Evolutionary conservation across 2,113 vertebrate genomes (phyloP).

Genomic region (Cephalopholis sonnerati): DNA sequence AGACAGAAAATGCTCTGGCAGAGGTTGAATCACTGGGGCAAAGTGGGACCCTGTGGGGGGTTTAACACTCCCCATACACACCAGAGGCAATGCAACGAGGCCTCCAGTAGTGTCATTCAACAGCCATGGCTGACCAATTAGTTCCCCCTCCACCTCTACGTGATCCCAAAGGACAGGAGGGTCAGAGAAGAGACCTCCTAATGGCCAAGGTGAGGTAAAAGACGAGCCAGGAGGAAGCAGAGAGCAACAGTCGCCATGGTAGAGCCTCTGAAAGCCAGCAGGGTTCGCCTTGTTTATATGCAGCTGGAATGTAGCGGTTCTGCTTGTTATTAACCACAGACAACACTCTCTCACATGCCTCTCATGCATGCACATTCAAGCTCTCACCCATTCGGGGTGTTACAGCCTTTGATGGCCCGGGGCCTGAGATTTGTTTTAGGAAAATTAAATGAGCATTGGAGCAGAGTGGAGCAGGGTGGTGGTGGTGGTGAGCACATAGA

Average conservation of each 20-base stretch:
- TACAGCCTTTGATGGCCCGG: constrained; percentile 56
- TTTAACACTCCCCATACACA: constrained; percentile 33
- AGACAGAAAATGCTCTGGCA: constrained; percentile 65
- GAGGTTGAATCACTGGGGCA: constrained; percentile 71
- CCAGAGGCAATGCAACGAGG: constrained; percentile 22
- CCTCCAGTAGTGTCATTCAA: constrained; percentile 30
- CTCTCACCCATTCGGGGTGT: constrained; percentile 48
- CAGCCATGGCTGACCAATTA: constrained; percentile 56
- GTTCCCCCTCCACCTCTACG: constrained; percentile 50
- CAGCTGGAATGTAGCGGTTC: constrained; percentile 65
- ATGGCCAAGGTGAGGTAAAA: constrained; percentile 34
- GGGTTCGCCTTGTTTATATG: constrained; percentile 51
- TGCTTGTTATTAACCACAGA: constrained; percentile 77
- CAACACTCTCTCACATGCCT: constrained; percentile 73
- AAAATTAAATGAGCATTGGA: constrained; percentile 70
- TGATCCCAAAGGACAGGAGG: constrained; percentile 42
- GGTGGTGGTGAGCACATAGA: constrained; percentile 62
- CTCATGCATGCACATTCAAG: constrained; percentile 61
- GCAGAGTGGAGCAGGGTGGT: constrained; percentile 27
- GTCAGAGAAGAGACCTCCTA: constrained; percentile 44
- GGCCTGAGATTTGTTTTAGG: constrained; percentile 74
- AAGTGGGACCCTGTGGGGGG: constrained; percentile 51
- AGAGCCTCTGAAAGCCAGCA: constrained; percentile 37
- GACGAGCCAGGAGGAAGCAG: constrained; percentile 21
- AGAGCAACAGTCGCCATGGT: constrained; percentile 22